Base-by-base conservation (phyloP, 2,888 invertebrate genomes). In the Lordiphosa andalusiaca region DNA sequence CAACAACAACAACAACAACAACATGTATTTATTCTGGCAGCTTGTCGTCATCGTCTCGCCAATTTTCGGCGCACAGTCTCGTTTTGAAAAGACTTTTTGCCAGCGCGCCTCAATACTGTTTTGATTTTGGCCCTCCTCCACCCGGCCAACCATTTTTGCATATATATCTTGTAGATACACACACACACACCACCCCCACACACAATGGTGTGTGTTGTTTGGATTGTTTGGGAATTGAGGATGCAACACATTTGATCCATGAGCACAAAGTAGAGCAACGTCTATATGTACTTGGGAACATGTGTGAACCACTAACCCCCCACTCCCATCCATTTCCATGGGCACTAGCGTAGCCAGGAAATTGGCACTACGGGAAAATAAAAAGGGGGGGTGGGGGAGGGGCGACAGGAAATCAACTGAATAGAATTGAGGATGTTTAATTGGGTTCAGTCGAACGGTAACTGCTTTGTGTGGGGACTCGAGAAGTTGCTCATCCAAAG, bases 21-120 rank as follows among this genome's bases (percentile, higher is more conserved):
- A 16, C 16, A 64, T 55, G 56, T 50, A 62, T 62, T 64, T 62
- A 55, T 62, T 63, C 64, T 62, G 62, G 62, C 62, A 62, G 49
- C 64, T 49, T 35, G 33, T 13, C 33, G 33, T 51, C 35, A 13
- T 60, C 33, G 19, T 39, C 38, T 36, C 10, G 23, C 16, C 23
- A 13, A 10, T 19, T 49, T 9, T 36, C 33, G 19, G n/a, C n/a
- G 30, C 30, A 30, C 30, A 7, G 3, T 30, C 30, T 7, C 16
- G 16, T 16, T 30, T 30, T 30, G 9, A 30, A 30, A 9, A 30
- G 30, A 30, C 30, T 30, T 30, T 9, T 35, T n/a, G n/a, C 16
- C n/a, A 21, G 13, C 12, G 25, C 36, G 23, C 13, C 25, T 47
- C 21, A 9, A 25, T 25, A 25, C 25, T 25, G 30, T 48, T 47